Base-by-base conservation (phyloP, 2,113 vertebrate genomes). In the Bombycilla garrulus region DNA sequence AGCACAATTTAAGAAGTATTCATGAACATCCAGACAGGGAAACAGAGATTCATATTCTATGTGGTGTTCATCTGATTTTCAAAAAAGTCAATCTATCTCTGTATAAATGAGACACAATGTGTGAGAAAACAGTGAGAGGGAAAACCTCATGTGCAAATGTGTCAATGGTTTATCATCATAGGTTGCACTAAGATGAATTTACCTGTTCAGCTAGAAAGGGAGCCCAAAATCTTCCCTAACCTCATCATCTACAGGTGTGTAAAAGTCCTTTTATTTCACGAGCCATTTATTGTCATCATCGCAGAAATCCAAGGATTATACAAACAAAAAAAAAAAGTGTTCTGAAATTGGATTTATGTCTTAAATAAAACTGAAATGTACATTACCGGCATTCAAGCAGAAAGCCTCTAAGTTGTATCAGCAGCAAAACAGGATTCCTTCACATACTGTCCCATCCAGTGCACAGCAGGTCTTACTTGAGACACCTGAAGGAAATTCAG, bases 21-120 rank as follows among this genome's bases (percentile, higher is more conserved):
- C 51, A 66, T 23, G 53, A 95, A 58, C 48, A 13, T 73, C 67
- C 79, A 90, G 40, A 86, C 8, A 53, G 31, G 33, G 26, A 70
- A 80, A 81, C 33, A 84, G 2, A 65, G 38, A 83, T 93, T 83
- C 48, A 18, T 62, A 61, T 87, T 85, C 38, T 88, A 31, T 53
- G 69, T 54, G 58, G 18, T 81, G 26, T 87, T 88, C 56, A 35
- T 82, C 93, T 93, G 72, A 70, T 81, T 93, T 91, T 92, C 53
- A 53, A 77, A 92, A 42, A 62, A 71, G 38, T 57, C 64, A 42
- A 57, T 83, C 88, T 17, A 58, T 69, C 64, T 76, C 45, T 38
- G n/a, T 64, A 5, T n/a, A 70, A 88, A 60, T 58, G 76, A 85
- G 53, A 65, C 29, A 93, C 36, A 67, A 66, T 15, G 24, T 23